Conservation (phyloP, 2,113 vertebrate genomes). For the Chroicocephalus ridibundus region DNA sequence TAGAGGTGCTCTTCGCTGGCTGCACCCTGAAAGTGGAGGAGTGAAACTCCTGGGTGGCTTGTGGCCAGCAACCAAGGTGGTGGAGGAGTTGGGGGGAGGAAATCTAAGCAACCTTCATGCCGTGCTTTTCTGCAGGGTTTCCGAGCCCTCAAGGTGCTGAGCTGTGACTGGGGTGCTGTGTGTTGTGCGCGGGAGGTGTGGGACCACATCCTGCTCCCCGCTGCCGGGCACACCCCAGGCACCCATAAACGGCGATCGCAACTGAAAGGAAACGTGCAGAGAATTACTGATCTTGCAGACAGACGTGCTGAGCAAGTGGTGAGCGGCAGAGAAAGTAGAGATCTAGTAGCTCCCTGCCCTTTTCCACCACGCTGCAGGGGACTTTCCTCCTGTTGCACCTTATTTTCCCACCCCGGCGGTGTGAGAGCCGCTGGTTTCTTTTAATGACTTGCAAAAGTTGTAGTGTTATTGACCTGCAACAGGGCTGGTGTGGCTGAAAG, state of each 20-base stretch:
- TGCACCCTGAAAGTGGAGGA: neutral
- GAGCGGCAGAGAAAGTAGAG: neutral
- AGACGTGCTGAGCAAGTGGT: accelerated
- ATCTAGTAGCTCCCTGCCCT: neutral
- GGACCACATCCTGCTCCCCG: slow-evolving; percentile 12
- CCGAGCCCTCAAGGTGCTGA: neutral
- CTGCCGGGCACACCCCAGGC: neutral
- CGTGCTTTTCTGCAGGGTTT: neutral
- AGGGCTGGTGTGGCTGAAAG: neutral
- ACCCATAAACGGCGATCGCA: accelerated
- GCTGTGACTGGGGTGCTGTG: neutral
- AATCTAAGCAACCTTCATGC: neutral
- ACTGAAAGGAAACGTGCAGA: neutral
- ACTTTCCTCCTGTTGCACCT: neutral
- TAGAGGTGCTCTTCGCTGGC: accelerated
- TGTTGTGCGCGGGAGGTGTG: neutral
- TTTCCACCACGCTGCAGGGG: accelerated
- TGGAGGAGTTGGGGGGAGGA: neutral
- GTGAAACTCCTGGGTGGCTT: neutral
- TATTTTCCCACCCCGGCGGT: accelerated
- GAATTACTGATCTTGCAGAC: neutral
- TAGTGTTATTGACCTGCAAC: accelerated
- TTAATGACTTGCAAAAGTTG: neutral
- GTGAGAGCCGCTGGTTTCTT: accelerated
- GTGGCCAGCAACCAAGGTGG: neutral